Evolutionary conservation across 2,797 vertebrate species (phyloP).

Genomic region (Pangasius krempfi): DNA sequence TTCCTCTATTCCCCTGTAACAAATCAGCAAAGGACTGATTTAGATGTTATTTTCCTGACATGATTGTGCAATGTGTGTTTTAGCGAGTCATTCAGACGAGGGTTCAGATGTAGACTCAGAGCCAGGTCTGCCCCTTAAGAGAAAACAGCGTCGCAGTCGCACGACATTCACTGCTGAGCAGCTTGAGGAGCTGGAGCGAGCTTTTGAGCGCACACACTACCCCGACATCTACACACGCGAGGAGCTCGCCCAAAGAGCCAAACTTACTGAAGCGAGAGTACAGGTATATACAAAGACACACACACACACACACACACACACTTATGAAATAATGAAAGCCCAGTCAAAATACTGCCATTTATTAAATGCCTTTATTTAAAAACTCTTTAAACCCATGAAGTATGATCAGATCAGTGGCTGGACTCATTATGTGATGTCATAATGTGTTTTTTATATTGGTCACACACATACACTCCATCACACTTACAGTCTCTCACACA

Average conservation of each 20-base stretch:
- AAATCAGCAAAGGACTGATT: constrained; percentile 11
- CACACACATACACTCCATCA: neutral
- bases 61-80: constrained; percentile 41
- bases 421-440: constrained; percentile 48
- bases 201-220: constrained; percentile 97
- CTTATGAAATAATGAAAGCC: neutral
- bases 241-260: constrained; percentile 95
- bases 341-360: constrained; percentile 38
- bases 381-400: constrained; percentile 37
- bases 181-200: constrained; percentile 94
- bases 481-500: constrained; percentile 24
- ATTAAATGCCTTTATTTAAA: constrained; percentile 47
- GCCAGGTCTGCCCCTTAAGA: constrained; percentile 92
- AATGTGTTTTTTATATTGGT: neutral
- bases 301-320: constrained; percentile 6
- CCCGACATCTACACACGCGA: constrained; percentile 98
- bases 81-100: constrained; percentile 94
- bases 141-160: constrained; percentile 94
- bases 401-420: constrained; percentile 10
- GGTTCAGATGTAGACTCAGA: constrained; percentile 97
- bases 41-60: neutral
- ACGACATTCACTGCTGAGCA: constrained; percentile 98
- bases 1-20: neutral
- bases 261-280: constrained; percentile 95
- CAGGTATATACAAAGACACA: constrained; percentile 78